These are phyloP conservation scores for Bombus sylvicola DNA, from an alignment of 1,140 invertebrate genomes.

Conservation along the genomic window DNA sequence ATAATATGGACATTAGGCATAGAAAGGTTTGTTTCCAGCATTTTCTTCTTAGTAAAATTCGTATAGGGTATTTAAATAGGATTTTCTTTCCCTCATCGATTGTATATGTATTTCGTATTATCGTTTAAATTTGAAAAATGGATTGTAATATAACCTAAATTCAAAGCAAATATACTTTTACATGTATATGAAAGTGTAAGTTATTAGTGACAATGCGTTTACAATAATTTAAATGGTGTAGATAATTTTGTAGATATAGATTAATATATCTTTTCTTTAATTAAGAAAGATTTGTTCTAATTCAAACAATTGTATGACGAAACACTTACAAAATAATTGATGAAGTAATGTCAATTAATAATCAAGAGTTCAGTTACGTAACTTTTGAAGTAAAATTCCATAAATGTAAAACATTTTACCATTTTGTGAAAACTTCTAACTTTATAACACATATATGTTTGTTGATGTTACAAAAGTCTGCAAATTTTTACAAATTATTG, in stretches of 20 bases:
- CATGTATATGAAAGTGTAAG: no score
- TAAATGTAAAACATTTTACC: not conserved
- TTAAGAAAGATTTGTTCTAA: not conserved
- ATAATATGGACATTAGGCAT: conserved; percentile 32
- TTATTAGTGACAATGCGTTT: not conserved
- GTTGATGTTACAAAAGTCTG: no score
- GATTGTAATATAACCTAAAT: not conserved
- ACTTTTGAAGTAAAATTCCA: not conserved
- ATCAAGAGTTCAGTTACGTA: conserved; percentile 9
- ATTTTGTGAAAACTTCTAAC: not conserved
- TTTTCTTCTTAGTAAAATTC: conserved; percentile 1
- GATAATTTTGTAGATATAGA: not conserved
- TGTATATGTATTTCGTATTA: no score
- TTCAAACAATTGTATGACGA: not conserved
- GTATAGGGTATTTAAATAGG: not conserved
- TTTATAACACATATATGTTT: no score
- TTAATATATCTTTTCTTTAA: not conserved
- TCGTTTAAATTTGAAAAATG: not conserved
- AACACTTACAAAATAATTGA: not conserved
- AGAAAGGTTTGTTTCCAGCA: conserved; percentile 48
- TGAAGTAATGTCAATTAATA: not conserved
- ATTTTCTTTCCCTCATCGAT: not conserved
- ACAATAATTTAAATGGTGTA: not conserved
- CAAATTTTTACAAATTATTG: not conserved
- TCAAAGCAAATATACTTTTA: not conserved